Conservation (phyloP, 2,888 invertebrate species). For the Noctuana brunneofusca region DNA sequence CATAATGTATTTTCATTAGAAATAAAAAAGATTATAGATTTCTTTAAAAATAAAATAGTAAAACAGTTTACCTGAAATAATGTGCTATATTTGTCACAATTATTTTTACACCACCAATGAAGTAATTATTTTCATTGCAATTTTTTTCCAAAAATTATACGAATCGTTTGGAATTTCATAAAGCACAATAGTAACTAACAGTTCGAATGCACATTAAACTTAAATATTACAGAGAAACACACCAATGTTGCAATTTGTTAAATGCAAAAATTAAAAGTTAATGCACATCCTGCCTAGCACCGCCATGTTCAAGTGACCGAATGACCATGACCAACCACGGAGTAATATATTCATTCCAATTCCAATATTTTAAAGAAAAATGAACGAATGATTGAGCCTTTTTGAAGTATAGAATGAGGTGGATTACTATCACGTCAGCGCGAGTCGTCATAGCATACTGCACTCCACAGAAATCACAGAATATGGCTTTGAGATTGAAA, state of each 20-base stretch:
- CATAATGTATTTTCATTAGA: conserved; percentile 38
- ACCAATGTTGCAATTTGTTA: conserved; percentile 58
- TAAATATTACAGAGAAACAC: conserved; percentile 47
- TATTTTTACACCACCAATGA: conserved; percentile 81
- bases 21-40: conserved; percentile 29
- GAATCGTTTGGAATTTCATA: conserved; percentile 10
- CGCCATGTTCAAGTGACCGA: conserved; percentile 76
- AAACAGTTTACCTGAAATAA: conserved; percentile 73
- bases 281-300: conserved; percentile 80
- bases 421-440: too few relatives aligned
- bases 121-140: conserved; percentile 80
- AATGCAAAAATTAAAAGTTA: conserved; percentile 73
- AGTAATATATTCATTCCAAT: conserved; percentile 39
- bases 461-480: too few relatives aligned
- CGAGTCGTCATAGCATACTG: too few relatives aligned
- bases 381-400: conserved; percentile 30
- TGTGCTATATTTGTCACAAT: conserved; percentile 78
- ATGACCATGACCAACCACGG: conserved; percentile 39
- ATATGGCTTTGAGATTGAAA: too few relatives aligned
- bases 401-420: too few relatives aligned
- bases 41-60: conserved; percentile 39
- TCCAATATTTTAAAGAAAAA: conserved; percentile 31
- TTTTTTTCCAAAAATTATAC: conserved; percentile 52
- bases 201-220: conserved; percentile 36
- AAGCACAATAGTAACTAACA: conserved; percentile 7